Percentiles rank a stretch among this genome's conserved stretches.
phyloP scores from a whole-genome alignment of 2,888 invertebrate species.

The Catocala nupta region DNA sequence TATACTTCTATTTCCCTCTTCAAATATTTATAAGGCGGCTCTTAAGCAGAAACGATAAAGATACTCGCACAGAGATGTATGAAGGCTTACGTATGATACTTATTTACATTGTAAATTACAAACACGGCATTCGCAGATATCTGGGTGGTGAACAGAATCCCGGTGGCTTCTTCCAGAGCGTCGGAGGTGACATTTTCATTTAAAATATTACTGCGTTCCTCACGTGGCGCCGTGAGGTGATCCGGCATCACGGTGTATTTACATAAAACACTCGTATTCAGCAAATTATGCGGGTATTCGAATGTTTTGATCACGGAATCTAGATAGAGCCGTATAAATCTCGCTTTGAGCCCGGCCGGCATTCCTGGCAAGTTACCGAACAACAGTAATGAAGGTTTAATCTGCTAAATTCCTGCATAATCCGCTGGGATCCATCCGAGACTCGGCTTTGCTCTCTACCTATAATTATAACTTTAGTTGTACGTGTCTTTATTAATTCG shows the following conservation, averaged over 20 bases:
- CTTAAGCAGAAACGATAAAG: conserved; percentile 17
- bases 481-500: conserved; percentile 47
- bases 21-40: conserved; percentile 41
- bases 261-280: conserved; percentile 72
- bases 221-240: conserved; percentile 29
- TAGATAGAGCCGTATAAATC: conserved; percentile 69
- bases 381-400: conserved; percentile 81
- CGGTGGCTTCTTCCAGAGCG: conserved; percentile 25
- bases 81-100: conserved; percentile 37
- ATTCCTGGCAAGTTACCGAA: conserved; percentile 77
- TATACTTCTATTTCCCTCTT: conserved; percentile 23
- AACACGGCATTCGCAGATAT: conserved; percentile 34
- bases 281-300: conserved; percentile 64
- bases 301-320: conserved; percentile 70
- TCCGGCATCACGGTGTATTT: conserved; percentile 57
- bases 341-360: conserved; percentile 68
- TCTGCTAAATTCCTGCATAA: conserved; percentile 74
- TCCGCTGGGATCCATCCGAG: conserved; percentile 62
- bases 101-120: conserved; percentile 50
- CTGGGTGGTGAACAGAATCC: conserved; percentile 25
- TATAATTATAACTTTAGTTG: conserved; percentile 55
- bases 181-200: conserved; percentile 48
- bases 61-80: conserved; percentile 20
- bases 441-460: conserved; percentile 59
- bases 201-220: conserved; percentile 44